Evolutionary conservation across 2,113 vertebrate species (phyloP), one percentile per base, ranked within the genome.

Genomic region (Turdus rufiventris): DNA sequence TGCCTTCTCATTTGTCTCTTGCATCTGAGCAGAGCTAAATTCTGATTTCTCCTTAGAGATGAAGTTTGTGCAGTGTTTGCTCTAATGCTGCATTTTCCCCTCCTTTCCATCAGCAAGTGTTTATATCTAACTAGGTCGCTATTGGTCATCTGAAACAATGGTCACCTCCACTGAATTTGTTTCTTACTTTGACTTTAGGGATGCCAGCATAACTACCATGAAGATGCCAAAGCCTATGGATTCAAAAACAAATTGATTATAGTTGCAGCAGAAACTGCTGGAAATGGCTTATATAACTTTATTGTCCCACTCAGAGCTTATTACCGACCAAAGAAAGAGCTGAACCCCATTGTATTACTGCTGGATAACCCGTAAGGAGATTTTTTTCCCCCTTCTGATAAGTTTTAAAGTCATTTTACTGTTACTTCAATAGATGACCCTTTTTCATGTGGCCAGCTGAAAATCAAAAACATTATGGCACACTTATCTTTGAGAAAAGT

Each of bases 241-340:
- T 99, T 99, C 97, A 99, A 99, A 97, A 99, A 99, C 97, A 99
- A 99, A 92, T 96, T 99, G 78, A 99, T 99, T 94, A 99, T 99
- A 84, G 99, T 99, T 91, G 99, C 99, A 48, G 99, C 99, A 53
- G 99, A 99, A 97, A 99, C 98, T 31, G 99, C 99, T 68, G 99
- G 99, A 81, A 99, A 99, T 51, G 99, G 99, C 85, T 98, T 99
- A 60, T 99, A 99, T 96, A 99, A 99, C 97, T 99, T 99, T 82
- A 99, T 99, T 62, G 99, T 99, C 94, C 99, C 99, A 95, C 99
- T 99, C 90, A 98, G 99, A 98, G 99, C 99, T 83, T 99, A 99
- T 97, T 99, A 99, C 95, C 98, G 99, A 97, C 98, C 99, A 96
- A 98, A 99, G 96, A 99, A 98, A 97, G 99, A 99, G 92, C 98